Conservation (phyloP, 2,888 invertebrate genomes). For the Lissonota sp. region DNA sequence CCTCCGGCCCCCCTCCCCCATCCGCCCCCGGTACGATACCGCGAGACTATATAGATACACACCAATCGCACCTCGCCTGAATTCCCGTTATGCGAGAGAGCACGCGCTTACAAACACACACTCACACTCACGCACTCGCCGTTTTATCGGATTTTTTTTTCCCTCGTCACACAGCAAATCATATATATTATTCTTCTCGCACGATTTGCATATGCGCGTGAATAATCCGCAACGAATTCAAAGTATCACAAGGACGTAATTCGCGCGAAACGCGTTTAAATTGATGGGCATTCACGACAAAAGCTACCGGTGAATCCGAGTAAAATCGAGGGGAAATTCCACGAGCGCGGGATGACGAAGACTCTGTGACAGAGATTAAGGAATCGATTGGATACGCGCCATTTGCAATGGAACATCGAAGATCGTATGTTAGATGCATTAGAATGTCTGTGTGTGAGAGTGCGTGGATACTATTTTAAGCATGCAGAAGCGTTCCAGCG, state of each 20-base stretch:
- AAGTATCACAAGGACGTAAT: too few species aligned
- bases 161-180: not conserved
- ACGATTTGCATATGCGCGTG: too few species aligned
- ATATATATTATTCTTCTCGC: not conserved
- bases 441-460: not conserved
- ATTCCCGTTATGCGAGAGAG: constrained; percentile 64
- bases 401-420: constrained; percentile 46
- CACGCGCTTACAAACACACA: constrained; percentile 53
- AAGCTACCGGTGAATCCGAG: too few species aligned
- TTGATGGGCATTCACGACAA: too few species aligned
- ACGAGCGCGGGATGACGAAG: too few species aligned
- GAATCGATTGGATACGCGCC: constrained; percentile 59
- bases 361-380: constrained; percentile 6
- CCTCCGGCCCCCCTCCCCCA: constrained; percentile 1
- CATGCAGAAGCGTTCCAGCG: constrained; percentile 34
- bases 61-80: constrained; percentile 60
- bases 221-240: too few species aligned
- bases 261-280: too few species aligned
- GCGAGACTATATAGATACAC: constrained; percentile 16
- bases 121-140: constrained; percentile 37
- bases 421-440: not conserved
- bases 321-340: too few species aligned
- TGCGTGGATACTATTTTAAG: constrained; percentile 13
- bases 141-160: constrained; percentile 24
- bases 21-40: constrained; percentile 50